Evolutionary conservation across 2,888 invertebrate genomes (phyloP), one percentile per base, ranked within the genome.

Genomic region (Thera obeliscata): DNA sequence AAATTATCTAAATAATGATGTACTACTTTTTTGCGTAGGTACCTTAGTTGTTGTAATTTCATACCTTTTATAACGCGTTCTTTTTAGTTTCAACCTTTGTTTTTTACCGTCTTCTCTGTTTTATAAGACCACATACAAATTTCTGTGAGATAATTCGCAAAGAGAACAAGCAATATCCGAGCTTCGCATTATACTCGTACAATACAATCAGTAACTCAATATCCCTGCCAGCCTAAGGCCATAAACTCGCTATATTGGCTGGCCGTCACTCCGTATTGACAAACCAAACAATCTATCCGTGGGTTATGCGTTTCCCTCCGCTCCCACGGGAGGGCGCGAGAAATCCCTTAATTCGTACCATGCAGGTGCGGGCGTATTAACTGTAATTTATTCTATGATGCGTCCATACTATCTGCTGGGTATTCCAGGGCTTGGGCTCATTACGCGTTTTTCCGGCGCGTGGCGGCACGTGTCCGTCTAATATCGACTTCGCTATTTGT

Each of bases 301-400:
- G 76, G 76, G 78, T 76, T 81, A 77, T 67, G 74, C 54, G 57
- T 69, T 73, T 76, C 83, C 82, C 86, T 85, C 79, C 83, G 85
- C 77, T 93, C 93, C 91, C 93, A 93, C 92, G 93, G 90, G 93
- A 91, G 92, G 93, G 93, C 90, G 93, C 91, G 90, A 92, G 89
- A 93, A 91, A 93, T 93, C 93, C 92, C 88, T 87, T 92, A 93
- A 93, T 92, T 87, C 91, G 84, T 87, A 80, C 79, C 85, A 80
- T 89, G 92, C 93, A 93, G 93, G 93, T 93, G 93, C 89, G 87
- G 66, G 60, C 56, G 7, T 61, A 69, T 57, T 54, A 50, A 64
- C 54, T 63, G n/a, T n/a, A 43, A 43, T 3, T 35, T 56, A 60
- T 55, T 57, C 69, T 57, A 36, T 48, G 49, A 22, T 49, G 12